phyloP scores from a whole-genome alignment of 2,888 invertebrate species.

The Podabrus alpinus region DNA sequence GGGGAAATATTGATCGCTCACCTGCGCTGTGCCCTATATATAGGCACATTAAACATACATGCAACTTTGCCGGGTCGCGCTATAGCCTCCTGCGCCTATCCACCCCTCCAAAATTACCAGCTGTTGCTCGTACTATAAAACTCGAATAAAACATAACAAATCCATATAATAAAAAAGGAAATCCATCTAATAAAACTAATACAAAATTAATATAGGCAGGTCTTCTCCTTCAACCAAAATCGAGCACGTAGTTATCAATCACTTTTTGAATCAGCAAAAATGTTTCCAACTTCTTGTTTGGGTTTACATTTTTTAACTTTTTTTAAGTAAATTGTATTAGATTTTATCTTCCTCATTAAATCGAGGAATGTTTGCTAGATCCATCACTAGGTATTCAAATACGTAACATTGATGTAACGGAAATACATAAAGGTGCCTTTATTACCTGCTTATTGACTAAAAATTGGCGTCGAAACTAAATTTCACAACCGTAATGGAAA shows the following conservation, averaged over 20 bases:
- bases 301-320: background rate
- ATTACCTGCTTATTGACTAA: background rate
- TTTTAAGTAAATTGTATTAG: background rate
- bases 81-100: conserved; percentile 8
- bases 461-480: background rate
- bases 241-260: background rate
- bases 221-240: background rate
- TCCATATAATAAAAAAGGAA: background rate
- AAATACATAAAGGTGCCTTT: background rate
- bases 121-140: conserved; percentile 17
- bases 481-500: background rate
- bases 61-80: conserved; percentile 28
- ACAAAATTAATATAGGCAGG: background rate
- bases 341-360: background rate
- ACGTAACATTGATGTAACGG: background rate
- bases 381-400: background rate
- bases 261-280: background rate
- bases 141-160: background rate
- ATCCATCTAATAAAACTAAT: background rate
- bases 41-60: conserved; percentile 38
- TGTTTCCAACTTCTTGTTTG: background rate
- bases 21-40: conserved; percentile 41
- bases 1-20: conserved; percentile 39
- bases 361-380: background rate
- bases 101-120: conserved; percentile 14